These are phyloP conservation scores for Dendrolimus pini DNA, from an alignment of 2,888 invertebrate genomes.

Conservation along the genomic window DNA sequence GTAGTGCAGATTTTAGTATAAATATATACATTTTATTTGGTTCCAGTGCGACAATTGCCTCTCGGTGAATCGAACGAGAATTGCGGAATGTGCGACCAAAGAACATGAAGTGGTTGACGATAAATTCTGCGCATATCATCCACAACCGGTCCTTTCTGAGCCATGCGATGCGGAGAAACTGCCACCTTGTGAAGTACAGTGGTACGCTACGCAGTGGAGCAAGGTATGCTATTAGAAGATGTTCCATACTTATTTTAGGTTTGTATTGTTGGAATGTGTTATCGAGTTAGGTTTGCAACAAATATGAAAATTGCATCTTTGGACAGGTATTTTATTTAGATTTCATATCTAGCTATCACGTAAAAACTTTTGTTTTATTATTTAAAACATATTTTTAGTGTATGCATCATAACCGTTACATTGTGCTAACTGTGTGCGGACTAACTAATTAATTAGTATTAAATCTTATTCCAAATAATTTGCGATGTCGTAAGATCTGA, in stretches of 20 bases:
- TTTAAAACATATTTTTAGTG: not conserved
- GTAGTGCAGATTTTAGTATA: too few species aligned
- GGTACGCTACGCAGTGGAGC: slow-evolving; percentile 96
- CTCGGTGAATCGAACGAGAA: slow-evolving; percentile 83
- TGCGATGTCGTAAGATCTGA: too few species aligned
- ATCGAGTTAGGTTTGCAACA: too few species aligned
- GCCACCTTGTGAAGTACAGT: slow-evolving; percentile 84
- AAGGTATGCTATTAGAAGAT: slow-evolving; percentile 72
- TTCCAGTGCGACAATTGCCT: slow-evolving; percentile 88
- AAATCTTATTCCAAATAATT: too few species aligned
- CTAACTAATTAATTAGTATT: too few species aligned
- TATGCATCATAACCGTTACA: not conserved
- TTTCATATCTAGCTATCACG: too few species aligned
- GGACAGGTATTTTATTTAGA: too few species aligned
- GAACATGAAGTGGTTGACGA: slow-evolving; percentile 81
- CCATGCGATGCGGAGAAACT: slow-evolving; percentile 77
- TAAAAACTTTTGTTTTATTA: not conserved
- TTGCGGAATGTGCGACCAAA: slow-evolving; percentile 84
- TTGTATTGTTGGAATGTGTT: not conserved
- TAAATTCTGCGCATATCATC: slow-evolving; percentile 80
- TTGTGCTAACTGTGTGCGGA: too few species aligned
- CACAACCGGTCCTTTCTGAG: slow-evolving; percentile 79
- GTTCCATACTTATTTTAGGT: not conserved
- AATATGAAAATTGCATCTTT: too few species aligned
- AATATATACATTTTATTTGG: slow-evolving; percentile 3